Conservation (phyloP, 2,113 vertebrate species). For the Conger conger region DNA sequence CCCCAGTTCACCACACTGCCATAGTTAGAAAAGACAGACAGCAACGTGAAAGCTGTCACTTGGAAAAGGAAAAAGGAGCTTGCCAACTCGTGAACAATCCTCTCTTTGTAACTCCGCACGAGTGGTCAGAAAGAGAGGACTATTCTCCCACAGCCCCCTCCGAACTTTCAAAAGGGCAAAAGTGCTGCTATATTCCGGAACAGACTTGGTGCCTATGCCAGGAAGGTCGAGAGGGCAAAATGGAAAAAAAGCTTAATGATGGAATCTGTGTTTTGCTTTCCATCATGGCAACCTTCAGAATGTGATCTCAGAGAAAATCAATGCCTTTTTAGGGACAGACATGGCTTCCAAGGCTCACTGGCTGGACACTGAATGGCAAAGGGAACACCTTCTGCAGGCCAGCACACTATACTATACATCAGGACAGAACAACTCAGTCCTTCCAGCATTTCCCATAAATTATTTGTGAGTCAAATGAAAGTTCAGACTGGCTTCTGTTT, state of each 20-base stretch:
- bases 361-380: not conserved
- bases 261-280: not conserved
- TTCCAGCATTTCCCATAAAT: not conserved
- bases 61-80: not conserved
- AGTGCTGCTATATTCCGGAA: not conserved
- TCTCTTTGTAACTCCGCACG: not conserved
- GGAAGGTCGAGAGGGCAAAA: not conserved
- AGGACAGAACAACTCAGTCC: not conserved
- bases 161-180: slow-evolving; percentile 1
- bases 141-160: not conserved
- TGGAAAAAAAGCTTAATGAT: not conserved
- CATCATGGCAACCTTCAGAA: not conserved
- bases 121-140: not conserved
- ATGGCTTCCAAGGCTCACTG: not conserved
- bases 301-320: not conserved
- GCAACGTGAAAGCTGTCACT: not conserved
- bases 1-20: not conserved
- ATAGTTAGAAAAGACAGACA: not conserved
- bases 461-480: not conserved
- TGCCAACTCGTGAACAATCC: not conserved
- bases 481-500: not conserved
- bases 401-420: not conserved
- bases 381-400: not conserved
- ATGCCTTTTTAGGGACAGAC: not conserved
- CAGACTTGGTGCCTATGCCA: not conserved